A percentile compares a stretch with the other conserved stretches of the same genome.
phyloP scores from a whole-genome alignment of 1,140 invertebrate genomes.

The Camponotus vicinus region DNA sequence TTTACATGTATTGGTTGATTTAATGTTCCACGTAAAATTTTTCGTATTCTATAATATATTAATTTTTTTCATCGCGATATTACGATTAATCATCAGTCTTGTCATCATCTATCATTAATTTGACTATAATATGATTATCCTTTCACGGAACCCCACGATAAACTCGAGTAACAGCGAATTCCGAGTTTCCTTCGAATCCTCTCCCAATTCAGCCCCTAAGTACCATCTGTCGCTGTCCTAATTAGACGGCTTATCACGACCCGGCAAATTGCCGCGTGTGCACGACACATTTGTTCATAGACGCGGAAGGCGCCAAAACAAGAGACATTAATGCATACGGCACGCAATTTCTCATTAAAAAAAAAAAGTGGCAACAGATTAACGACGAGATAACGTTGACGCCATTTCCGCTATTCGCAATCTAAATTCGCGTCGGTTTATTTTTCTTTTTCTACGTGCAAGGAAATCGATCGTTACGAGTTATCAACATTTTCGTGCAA shows the following conservation, averaged over 20 bases:
- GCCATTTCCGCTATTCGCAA: not conserved
- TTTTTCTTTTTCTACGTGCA: not conserved
- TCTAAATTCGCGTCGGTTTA: not conserved
- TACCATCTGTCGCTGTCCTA: conserved; percentile 69
- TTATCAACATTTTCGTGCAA: conserved; percentile 21
- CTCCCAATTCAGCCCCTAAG: conserved; percentile 47
- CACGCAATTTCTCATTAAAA: conserved; percentile 10
- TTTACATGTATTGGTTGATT: not conserved
- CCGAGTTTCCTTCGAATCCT: conserved; percentile 45
- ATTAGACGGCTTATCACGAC: conserved; percentile 69
- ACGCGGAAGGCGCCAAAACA: conserved; percentile 52
- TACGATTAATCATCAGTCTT: conserved; percentile 13
- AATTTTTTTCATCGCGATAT: not conserved
- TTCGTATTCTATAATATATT: not conserved
- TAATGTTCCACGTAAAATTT: too few relatives aligned
- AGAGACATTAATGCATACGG: conserved; percentile 17
- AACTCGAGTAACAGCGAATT: conserved; percentile 25
- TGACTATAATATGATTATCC: conserved; percentile 33
- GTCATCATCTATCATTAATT: conserved; percentile 33
- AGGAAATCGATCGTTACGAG: not conserved
- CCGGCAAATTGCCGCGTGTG: conserved; percentile 61
- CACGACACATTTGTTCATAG: conserved; percentile 35
- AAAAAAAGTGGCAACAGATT: not conserved
- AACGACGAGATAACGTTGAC: conserved; percentile 4
- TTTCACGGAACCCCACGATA: conserved; percentile 50